These are phyloP conservation scores for Tanytarsus gracilentus DNA, from an alignment of 2,888 invertebrate genomes.

Conservation along the genomic window DNA sequence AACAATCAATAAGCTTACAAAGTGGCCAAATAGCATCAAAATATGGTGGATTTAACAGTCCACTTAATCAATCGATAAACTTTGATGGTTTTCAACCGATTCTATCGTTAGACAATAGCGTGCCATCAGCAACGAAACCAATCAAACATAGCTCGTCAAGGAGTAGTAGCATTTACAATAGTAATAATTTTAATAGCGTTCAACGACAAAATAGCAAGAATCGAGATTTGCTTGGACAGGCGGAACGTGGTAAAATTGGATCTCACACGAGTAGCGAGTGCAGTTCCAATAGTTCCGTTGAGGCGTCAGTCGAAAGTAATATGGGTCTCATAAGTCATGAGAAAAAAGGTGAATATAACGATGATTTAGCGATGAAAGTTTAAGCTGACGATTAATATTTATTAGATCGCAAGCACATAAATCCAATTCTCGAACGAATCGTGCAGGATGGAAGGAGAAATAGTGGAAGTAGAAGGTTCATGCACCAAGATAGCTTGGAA, in stretches of 20 bases:
- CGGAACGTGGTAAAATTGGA: constrained; percentile 43
- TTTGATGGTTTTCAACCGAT: constrained; percentile 40
- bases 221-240: constrained; percentile 41
- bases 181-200: not conserved
- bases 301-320: constrained; percentile 42
- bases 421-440: constrained; percentile 25
- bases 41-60: constrained; percentile 39
- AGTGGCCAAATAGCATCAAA: constrained; percentile 37
- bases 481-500: constrained; percentile 39
- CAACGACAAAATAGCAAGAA: not conserved
- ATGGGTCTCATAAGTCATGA: constrained; percentile 40
- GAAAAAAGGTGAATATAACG: constrained; percentile 40
- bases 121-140: constrained; percentile 20
- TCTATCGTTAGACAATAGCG: constrained; percentile 34
- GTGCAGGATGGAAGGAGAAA: constrained; percentile 41
- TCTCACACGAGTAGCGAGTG: constrained; percentile 43
- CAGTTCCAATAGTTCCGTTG: constrained; percentile 43
- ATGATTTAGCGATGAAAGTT: constrained; percentile 15
- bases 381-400: not conserved
- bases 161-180: constrained; percentile 8
- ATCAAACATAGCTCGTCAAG: constrained; percentile 16
- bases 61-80: constrained; percentile 36
- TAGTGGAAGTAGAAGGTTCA: constrained; percentile 33
- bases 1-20: constrained; percentile 44
- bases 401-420: constrained; percentile 34